Conservation (phyloP, 2,888 invertebrate species). For the Sinotaia quadrata region DNA sequence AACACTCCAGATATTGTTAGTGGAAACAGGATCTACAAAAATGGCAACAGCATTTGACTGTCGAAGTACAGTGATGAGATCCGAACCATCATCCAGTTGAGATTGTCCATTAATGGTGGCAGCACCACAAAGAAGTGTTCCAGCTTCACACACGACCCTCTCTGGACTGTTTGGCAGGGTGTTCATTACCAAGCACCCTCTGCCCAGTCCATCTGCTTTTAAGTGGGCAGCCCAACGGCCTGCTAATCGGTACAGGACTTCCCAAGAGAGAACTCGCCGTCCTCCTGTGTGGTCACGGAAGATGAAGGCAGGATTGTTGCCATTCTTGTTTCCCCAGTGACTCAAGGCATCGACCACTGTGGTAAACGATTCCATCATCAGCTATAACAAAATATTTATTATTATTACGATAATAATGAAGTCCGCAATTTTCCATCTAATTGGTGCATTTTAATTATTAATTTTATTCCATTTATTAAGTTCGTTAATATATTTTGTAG, state of each 20-base stretch:
- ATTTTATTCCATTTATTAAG: no score
- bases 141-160: constrained; percentile 33
- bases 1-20: constrained; percentile 7
- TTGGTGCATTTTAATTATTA: no score
- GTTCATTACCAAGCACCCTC: constrained; percentile 28
- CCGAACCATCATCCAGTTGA: constrained; percentile 26
- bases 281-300: background rate
- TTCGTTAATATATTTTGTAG: no score
- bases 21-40: constrained; percentile 6
- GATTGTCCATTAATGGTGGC: constrained; percentile 33
- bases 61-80: constrained; percentile 4
- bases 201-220: constrained; percentile 11
- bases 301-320: background rate
- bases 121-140: constrained; percentile 24
- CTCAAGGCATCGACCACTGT: background rate
- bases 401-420: no score
- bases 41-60: background rate
- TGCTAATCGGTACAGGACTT: background rate
- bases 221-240: constrained; percentile 12
- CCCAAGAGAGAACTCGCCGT: background rate
- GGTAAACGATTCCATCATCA: background rate
- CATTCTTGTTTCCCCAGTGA: background rate
- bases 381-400: background rate
- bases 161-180: constrained; percentile 34
- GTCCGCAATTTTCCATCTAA: no score